These are phyloP conservation scores for Campoplex capitator DNA, from an alignment of 2,888 invertebrate species.

Conservation along the genomic window DNA sequence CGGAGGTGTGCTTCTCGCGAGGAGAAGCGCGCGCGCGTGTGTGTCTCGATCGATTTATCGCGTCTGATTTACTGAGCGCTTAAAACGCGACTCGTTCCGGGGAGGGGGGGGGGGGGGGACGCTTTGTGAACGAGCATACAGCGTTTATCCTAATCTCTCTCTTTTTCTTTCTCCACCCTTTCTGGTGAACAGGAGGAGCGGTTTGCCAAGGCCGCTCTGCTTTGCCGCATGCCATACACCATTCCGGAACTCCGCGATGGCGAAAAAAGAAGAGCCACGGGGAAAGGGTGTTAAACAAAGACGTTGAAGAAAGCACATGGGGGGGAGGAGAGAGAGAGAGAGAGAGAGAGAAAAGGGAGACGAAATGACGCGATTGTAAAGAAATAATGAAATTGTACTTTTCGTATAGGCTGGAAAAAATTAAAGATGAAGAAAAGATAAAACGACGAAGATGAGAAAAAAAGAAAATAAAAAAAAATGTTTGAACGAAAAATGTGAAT, in stretches of 20 bases:
- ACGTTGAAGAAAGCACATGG: neutral
- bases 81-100: slow-evolving; percentile 70
- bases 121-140: slow-evolving; percentile 53
- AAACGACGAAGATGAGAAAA: too few relatives aligned
- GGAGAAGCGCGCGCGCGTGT: slow-evolving; percentile 55
- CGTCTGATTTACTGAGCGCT: slow-evolving; percentile 77
- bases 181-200: slow-evolving; percentile 10
- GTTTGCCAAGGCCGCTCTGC: slow-evolving; percentile 51
- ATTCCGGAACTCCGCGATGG: slow-evolving; percentile 39
- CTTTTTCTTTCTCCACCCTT: slow-evolving; percentile 28
- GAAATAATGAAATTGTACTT: neutral
- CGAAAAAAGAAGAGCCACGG: neutral
- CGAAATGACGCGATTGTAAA: neutral
- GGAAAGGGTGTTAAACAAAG: slow-evolving; percentile 29
- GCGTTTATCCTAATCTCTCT: slow-evolving; percentile 77
- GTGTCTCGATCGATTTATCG: slow-evolving; percentile 76
- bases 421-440: too few relatives aligned
- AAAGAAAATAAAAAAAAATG: too few relatives aligned
- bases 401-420: too few relatives aligned
- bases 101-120: neutral
- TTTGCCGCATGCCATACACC: slow-evolving; percentile 39
- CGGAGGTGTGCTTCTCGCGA: slow-evolving; percentile 47
- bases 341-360: neutral
- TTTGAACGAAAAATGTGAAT: too few relatives aligned
- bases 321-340: too few relatives aligned